Percentiles rank a stretch among this genome's conserved stretches.
These are phyloP conservation scores for Pomacea canaliculata DNA, from an alignment of 2,888 invertebrate genomes.

Conservation along the genomic window DNA sequence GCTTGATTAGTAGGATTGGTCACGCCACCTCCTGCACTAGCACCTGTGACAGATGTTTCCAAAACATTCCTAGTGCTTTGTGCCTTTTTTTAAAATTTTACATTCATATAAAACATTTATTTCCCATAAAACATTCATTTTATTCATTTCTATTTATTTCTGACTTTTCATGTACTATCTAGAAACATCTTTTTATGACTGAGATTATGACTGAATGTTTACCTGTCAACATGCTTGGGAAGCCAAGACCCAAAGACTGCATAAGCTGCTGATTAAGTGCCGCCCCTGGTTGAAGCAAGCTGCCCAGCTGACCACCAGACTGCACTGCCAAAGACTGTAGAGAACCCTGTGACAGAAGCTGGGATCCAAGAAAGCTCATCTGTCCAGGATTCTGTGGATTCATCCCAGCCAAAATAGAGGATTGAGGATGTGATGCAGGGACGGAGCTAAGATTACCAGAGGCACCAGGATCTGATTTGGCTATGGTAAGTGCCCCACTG, in stretches of 20 bases:
- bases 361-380: conserved; percentile 13
- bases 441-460: conserved; percentile 27
- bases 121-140: no score
- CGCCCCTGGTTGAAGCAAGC: conserved; percentile 2
- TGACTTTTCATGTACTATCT: no score
- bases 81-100: no score
- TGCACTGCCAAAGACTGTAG: conserved; percentile 29
- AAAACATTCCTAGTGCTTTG: no score
- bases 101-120: no score
- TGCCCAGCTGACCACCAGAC: conserved; percentile 18
- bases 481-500: conserved; percentile 21
- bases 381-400: conserved; percentile 18
- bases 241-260: conserved; percentile 16
- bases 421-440: conserved; percentile 44
- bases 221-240: conserved; percentile 20
- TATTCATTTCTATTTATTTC: no score
- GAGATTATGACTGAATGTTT: not conserved
- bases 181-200: no score
- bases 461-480: conserved; percentile 12
- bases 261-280: conserved; percentile 16
- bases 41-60: conserved; percentile 18
- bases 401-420: conserved; percentile 19
- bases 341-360: conserved; percentile 19
- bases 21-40: conserved; percentile 29
- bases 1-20: conserved; percentile 3